Evolutionary conservation across 2,797 vertebrate genomes (phyloP).

Genomic region (Argentina silus): DNA sequence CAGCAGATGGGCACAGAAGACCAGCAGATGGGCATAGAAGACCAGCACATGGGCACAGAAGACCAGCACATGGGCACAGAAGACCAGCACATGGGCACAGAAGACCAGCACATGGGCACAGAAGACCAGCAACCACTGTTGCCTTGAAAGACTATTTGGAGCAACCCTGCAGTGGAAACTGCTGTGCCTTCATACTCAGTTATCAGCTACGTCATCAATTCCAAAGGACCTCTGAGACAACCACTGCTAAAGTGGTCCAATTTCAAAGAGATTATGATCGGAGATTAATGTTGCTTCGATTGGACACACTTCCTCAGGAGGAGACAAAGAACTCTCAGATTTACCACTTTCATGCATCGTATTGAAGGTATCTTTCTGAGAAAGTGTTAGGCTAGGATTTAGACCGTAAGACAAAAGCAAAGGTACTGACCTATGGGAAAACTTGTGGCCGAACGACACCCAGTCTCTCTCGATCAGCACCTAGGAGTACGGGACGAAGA

Average conservation of each 20-base stretch:
- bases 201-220: not conserved
- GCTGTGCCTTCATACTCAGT: no score
- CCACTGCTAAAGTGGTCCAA: not conserved
- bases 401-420: not conserved
- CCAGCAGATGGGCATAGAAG: no score
- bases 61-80: no score
- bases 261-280: not conserved
- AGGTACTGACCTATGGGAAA: slow-evolving; percentile 90
- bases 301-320: not conserved
- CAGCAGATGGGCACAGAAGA: no score
- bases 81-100: no score
- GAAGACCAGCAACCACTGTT: no score
- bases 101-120: no score
- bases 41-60: no score
- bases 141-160: no score
- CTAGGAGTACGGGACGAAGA: slow-evolving; percentile 61
- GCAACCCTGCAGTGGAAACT: no score
- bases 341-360: no score
- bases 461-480: slow-evolving; percentile 95
- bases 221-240: not conserved
- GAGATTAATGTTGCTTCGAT: not conserved
- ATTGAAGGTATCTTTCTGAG: not conserved
- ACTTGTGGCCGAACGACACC: slow-evolving; percentile 97
- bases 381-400: not conserved
- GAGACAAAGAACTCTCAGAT: no score